Evolutionary conservation across 2,113 vertebrate species (phyloP), one percentile per base, ranked within the genome.

Genomic region (Brachypodius melanocephalos): DNA sequence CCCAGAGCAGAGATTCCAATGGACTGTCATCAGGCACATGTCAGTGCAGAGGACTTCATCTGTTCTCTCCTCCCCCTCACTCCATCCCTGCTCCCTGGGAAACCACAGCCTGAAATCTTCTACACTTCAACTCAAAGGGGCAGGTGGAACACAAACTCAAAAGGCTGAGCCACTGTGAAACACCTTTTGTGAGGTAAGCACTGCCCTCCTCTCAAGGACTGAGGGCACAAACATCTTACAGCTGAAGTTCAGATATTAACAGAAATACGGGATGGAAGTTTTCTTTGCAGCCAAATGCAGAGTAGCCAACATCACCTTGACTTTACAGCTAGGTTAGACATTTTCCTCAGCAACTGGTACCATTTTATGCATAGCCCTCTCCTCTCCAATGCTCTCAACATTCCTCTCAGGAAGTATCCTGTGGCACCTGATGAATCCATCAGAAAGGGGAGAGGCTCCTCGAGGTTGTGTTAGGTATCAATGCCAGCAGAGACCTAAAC

Each of bases 391-490:
- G 5, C 38, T 71, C 40, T 75, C 57, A 63, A 61, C 19, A 29
- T 20, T 38, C 32, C 59, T 45, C 19, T 38, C 10, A 17, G 55
- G 17, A 82, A 73, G 17, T 6, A 51, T 52, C 28, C 34, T 9
- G 19, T 10, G 36, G 48, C 48, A 87, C 24, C 24, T 48, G 8
- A 54, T 0, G 0, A 96, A 49, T 43, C 21, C 2, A 1, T 10
- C 16, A 58, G 14, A 31, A 77, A 72, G 7, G 6, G 25, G 9
- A 81, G 12, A 71, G 6, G 45, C 32, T 77, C 51, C 19, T 66
- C 0, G 0, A 73, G 40, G 9, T 10, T 36, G 17, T 11, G 8
- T 38, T 36, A 36, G n/a, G 17, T n/a, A 52, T 7, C 12, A 73
- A 40, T 3, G 1, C 18, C 4, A 2, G 26, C 52, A 75, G 52